phyloP scores from a whole-genome alignment of 2,113 vertebrate species.

The Octodon degus region DNA sequence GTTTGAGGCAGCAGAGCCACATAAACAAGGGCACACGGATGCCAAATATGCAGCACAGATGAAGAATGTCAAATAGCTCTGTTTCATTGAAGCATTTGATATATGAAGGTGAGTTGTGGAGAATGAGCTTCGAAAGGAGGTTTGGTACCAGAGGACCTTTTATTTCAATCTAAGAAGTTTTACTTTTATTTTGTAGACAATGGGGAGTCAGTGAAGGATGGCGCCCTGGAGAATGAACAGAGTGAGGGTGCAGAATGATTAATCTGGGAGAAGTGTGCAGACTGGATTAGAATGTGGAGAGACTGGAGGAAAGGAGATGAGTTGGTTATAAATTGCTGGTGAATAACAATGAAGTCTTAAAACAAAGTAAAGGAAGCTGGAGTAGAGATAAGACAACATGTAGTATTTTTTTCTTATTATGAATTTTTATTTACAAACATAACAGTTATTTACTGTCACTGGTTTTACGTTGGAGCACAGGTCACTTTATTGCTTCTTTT shows the following conservation, averaged over 20 bases:
- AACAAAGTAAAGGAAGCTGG: neutral
- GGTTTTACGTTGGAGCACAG: neutral
- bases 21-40: constrained; percentile 16
- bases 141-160: constrained; percentile 77
- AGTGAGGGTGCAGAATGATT: constrained; percentile 59
- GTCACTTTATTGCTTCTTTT: neutral
- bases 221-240: constrained; percentile 63
- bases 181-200: constrained; percentile 78
- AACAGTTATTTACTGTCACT: neutral
- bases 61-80: constrained; percentile 47
- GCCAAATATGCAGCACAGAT: neutral
- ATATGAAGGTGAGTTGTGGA: constrained; percentile 59
- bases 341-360: constrained; percentile 61
- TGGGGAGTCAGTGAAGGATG: constrained; percentile 75
- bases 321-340: constrained; percentile 51
- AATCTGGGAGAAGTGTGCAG: constrained; percentile 58
- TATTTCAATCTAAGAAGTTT: constrained; percentile 80
- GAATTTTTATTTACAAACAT: neutral
- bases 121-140: constrained; percentile 71
- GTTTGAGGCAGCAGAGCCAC: constrained; percentile 27
- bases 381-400: neutral
- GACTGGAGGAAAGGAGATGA: constrained; percentile 56
- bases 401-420: constrained; percentile 27
- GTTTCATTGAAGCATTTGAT: constrained; percentile 67
- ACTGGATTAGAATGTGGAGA: constrained; percentile 70